Percentiles rank a stretch among this genome's conserved stretches.
Conservation (phyloP, 2,797 vertebrate genomes). For the Notamacropus eugenii region DNA sequence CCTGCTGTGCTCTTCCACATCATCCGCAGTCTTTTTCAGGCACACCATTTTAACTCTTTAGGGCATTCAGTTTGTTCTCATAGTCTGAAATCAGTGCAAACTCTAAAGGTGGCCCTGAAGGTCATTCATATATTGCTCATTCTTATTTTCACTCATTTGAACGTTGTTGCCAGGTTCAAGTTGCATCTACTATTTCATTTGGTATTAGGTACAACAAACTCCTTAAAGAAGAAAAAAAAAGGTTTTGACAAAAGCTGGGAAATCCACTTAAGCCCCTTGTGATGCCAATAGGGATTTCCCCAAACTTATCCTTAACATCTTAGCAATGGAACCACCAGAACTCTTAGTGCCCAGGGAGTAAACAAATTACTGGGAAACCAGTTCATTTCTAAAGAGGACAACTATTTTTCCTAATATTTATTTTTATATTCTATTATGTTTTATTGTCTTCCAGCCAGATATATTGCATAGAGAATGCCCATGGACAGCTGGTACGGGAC, state of each 20-base stretch:
- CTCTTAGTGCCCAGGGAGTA: background rate
- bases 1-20: accelerated
- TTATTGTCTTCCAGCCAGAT: constrained; percentile 89
- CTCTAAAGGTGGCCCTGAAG: background rate
- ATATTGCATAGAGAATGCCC: constrained; percentile 98
- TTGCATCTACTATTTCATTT: constrained; percentile 43
- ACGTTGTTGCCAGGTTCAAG: constrained; percentile 48
- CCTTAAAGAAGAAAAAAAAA: constrained; percentile 3
- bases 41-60: background rate
- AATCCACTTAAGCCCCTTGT: constrained; percentile 13
- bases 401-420: constrained; percentile 51
- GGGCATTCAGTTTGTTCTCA: background rate
- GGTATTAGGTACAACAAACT: constrained; percentile 12
- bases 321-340: background rate
- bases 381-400: constrained; percentile 23
- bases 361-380: constrained; percentile 61
- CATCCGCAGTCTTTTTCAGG: background rate
- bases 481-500: constrained; percentile 97
- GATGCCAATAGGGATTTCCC: constrained; percentile 63
- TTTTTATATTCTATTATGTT: constrained; percentile 64
- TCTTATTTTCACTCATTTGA: background rate
- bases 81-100: background rate
- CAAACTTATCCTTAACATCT: background rate
- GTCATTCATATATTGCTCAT: background rate
- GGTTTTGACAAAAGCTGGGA: background rate